Evolutionary conservation across 2,888 invertebrate species (phyloP).

Genomic region (Galerucella nymphaeae): DNA sequence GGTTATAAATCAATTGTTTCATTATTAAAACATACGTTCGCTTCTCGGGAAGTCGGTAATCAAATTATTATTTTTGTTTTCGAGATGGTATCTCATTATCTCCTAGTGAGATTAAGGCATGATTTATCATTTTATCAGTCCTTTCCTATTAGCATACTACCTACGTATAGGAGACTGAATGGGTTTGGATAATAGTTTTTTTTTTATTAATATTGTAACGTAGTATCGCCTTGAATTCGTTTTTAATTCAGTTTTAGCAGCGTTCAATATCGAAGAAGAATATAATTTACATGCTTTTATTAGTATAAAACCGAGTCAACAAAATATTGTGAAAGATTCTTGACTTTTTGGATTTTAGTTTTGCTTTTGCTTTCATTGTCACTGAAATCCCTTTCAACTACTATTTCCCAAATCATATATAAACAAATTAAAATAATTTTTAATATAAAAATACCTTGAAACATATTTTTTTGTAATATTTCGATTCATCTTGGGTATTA

Average conservation of each 20-base stretch:
- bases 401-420: too few relatives aligned
- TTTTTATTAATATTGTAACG: neutral
- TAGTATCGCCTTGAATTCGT: neutral
- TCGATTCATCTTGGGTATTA: neutral
- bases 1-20: slow-evolving; percentile 42
- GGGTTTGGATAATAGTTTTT: neutral
- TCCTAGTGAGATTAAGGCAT: slow-evolving; percentile 35
- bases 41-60: slow-evolving; percentile 37
- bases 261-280: too few relatives aligned
- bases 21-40: slow-evolving; percentile 38
- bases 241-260: too few relatives aligned
- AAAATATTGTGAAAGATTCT: too few relatives aligned
- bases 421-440: too few relatives aligned
- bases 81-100: slow-evolving; percentile 37
- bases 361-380: too few relatives aligned
- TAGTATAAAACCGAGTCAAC: too few relatives aligned
- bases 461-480: too few relatives aligned
- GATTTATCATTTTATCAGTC: slow-evolving; percentile 40
- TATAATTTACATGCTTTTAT: too few relatives aligned
- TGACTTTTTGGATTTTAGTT: too few relatives aligned
- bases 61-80: slow-evolving; percentile 41
- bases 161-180: slow-evolving; percentile 14
- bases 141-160: slow-evolving; percentile 33
- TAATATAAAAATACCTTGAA: too few relatives aligned
- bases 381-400: too few relatives aligned